Base-by-base conservation (phyloP, 1,140 invertebrate genomes). In the Drosophila littoralis region DNA sequence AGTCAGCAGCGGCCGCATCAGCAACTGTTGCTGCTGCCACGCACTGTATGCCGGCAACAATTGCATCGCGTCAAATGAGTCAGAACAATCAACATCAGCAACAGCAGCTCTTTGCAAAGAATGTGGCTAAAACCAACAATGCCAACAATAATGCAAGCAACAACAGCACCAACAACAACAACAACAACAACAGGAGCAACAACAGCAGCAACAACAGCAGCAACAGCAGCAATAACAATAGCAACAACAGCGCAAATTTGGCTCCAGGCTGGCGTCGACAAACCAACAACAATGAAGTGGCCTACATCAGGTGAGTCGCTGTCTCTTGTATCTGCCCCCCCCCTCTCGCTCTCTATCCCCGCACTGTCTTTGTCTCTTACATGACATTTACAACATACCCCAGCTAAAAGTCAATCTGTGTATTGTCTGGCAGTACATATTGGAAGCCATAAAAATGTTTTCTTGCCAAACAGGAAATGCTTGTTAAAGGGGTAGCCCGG, bases 301-400 rank as follows among this genome's bases (percentile, higher is more conserved):
- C 91, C 76, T 92, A 92, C 69, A 90, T 92, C 77, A 92, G 92
- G 92, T 92, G 77, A 92, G 89, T 90, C 15, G 15, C 45, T 15
- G 17, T 40, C 42, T 22, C 33, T 35, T 36, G 35, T 9, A 12
- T 43, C 17, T 50, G 10, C 58, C 33, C n/a, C 36, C 13, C 59
- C 17, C 32, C 4, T 43, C 9, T 36, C 36, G n/a, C 46, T 13
- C n/a, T 42, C 54, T 7, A 7, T 35, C 48, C 28, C 28, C 33
- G 32, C 40, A 36, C 40, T 57, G 10, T 61, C 17, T 45, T 12
- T 43, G 58, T 52, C n/a, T 22, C 43, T 66, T 83, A 65, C 81
- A 85, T 84, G 81, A 84, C 81, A 85, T 85, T 84, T 84, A 85
- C 81, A 74, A 67, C 73, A 63, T 66, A 73, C 57, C 33, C 46